Conservation (phyloP, 2,797 vertebrate species). For the Rhinophrynus dorsalis region DNA sequence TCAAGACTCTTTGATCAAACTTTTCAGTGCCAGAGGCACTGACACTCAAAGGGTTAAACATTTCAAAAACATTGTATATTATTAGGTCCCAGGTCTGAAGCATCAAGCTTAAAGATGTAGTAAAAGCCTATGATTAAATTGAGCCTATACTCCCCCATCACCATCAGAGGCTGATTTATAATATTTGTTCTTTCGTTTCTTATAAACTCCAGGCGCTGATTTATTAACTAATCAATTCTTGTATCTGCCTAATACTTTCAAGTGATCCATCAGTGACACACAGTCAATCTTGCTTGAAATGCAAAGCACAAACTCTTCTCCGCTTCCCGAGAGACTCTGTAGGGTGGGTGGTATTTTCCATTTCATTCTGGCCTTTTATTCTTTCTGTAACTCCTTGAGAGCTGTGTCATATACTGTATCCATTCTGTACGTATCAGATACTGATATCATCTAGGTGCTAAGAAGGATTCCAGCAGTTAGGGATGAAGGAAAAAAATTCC, state of each 20-base stretch:
- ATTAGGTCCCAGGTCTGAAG: not conserved
- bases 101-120: not conserved
- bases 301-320: constrained; percentile 71
- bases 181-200: constrained; percentile 69
- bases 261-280: constrained; percentile 81
- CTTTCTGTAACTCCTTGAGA: constrained; percentile 23
- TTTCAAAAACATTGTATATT: too few relatives aligned
- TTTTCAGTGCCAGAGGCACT: too few relatives aligned
- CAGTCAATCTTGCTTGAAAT: constrained; percentile 80
- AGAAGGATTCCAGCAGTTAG: too few relatives aligned
- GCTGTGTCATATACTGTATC: too few relatives aligned
- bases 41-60: too few relatives aligned
- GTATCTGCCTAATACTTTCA: constrained; percentile 85
- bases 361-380: constrained; percentile 34
- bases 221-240: constrained; percentile 90
- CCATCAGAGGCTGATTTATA: constrained; percentile 73
- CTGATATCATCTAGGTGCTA: not conserved
- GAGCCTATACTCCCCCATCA: constrained; percentile 36
- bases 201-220: constrained; percentile 71
- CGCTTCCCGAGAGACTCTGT: constrained; percentile 46
- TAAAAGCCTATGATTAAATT: constrained; percentile 27
- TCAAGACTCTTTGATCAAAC: too few relatives aligned
- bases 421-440: constrained; percentile 46
- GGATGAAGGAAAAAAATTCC: too few relatives aligned
- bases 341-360: constrained; percentile 50